Conservation (phyloP, 2,888 invertebrate genomes). For the Pseudolycoriella hygida region DNA sequence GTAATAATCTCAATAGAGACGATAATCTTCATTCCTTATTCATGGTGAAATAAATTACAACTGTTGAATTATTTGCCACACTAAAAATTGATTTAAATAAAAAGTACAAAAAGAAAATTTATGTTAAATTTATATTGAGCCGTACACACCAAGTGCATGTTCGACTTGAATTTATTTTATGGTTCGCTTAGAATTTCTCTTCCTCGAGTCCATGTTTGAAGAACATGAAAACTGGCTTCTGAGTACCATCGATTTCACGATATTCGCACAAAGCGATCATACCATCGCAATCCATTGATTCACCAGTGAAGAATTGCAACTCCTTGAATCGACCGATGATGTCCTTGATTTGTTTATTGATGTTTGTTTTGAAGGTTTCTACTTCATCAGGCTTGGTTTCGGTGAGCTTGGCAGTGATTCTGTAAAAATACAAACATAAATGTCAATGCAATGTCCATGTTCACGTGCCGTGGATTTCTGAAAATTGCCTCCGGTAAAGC, state of each 20-base stretch:
- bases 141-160: too few relatives aligned
- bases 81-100: too few relatives aligned
- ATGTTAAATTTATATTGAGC: too few relatives aligned
- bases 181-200: constrained; percentile 92
- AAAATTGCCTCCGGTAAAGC: too few relatives aligned
- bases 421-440: constrained; percentile 26
- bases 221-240: constrained; percentile 81
- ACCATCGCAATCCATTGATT: constrained; percentile 85
- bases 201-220: constrained; percentile 91
- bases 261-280: constrained; percentile 90
- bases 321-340: constrained; percentile 81
- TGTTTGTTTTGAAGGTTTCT: constrained; percentile 74
- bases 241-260: constrained; percentile 68
- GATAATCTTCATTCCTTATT: too few relatives aligned
- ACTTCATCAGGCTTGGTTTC: constrained; percentile 70
- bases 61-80: too few relatives aligned
- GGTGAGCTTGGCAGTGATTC: constrained; percentile 64
- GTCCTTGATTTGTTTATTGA: constrained; percentile 87
- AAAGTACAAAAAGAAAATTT: too few relatives aligned
- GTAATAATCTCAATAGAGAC: too few relatives aligned
- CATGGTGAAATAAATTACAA: too few relatives aligned
- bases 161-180: too few relatives aligned
- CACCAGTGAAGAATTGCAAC: constrained; percentile 80
- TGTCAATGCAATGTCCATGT: not conserved
- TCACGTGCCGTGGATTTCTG: too few relatives aligned